phyloP scores from a whole-genome alignment of 1,140 invertebrate species.

The Aporrectodea caliginosa region DNA sequence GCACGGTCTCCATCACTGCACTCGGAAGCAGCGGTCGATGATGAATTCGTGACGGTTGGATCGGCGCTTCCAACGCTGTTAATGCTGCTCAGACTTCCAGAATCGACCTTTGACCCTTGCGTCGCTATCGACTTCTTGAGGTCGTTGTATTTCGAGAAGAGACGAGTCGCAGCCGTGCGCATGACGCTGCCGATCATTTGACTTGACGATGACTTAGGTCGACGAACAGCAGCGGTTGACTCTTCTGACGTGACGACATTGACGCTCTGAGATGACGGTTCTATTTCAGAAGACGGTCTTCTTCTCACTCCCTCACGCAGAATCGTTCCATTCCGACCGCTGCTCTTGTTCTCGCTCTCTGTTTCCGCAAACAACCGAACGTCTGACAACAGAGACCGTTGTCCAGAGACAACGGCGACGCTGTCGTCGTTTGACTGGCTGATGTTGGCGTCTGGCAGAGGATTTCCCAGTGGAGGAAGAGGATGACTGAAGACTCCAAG shows the following conservation, averaged over 20 bases:
- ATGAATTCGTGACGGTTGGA: background rate
- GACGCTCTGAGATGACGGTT: too few species aligned
- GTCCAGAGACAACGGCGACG: constrained; percentile 64
- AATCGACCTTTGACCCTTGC: background rate
- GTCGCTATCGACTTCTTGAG: constrained; percentile 78
- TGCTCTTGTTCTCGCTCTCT: constrained; percentile 31
- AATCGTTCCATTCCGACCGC: too few species aligned
- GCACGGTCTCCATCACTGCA: constrained; percentile 7
- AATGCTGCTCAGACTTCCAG: constrained; percentile 9
- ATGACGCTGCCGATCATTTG: constrained; percentile 47
- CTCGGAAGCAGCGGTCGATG: background rate
- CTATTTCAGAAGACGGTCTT: too few species aligned
- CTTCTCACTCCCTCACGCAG: too few species aligned
- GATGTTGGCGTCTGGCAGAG: constrained; percentile 28
- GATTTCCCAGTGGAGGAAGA: constrained; percentile 29
- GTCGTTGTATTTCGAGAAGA: constrained; percentile 72
- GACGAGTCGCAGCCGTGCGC: constrained; percentile 69
- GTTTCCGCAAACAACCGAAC: constrained; percentile 21
- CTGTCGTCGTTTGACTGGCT: too few species aligned
- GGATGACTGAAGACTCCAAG: constrained; percentile 67
- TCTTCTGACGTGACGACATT: too few species aligned
- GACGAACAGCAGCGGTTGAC: constrained; percentile 35
- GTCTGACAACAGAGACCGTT: constrained; percentile 34
- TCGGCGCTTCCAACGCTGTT: background rate
- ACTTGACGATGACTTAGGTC: constrained; percentile 41